Conservation (phyloP, 2,888 invertebrate genomes). For the Ormyrus labotus region DNA sequence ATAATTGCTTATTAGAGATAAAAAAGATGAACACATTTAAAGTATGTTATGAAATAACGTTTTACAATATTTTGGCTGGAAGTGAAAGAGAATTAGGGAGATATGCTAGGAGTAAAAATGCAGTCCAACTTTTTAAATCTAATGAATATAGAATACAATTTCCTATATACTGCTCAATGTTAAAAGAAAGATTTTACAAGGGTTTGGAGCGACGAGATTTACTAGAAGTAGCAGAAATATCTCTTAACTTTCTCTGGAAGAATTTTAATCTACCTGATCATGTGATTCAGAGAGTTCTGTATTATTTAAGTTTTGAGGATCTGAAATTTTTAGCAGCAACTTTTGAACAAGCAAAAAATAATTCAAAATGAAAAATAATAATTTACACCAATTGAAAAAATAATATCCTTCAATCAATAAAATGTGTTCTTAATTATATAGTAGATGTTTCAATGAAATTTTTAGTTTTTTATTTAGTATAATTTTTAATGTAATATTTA, state of each 20-base stretch:
- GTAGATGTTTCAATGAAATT: too few relatives aligned
- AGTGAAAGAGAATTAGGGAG: conserved; percentile 29
- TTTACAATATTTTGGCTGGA: conserved; percentile 41
- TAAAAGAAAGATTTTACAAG: conserved; percentile 36
- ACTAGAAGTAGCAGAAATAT: conserved; percentile 21
- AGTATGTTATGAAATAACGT: conserved; percentile 39
- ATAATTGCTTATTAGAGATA: conserved; percentile 36
- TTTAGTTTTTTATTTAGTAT: too few relatives aligned
- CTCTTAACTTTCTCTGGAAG: conserved; percentile 44
- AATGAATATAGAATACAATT: conserved; percentile 28
- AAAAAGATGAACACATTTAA: conserved; percentile 34
- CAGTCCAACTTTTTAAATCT: conserved; percentile 24
- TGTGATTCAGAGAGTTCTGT: conserved; percentile 36
- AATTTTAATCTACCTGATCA: conserved; percentile 45
- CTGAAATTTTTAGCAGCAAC: conserved; percentile 35
- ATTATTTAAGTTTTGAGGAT: conserved; percentile 38
- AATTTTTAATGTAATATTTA: too few relatives aligned
- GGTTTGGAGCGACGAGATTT: conserved; percentile 37
- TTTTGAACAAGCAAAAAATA: conserved; percentile 8
- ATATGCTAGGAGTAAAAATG: conserved; percentile 35
- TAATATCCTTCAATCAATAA: too few relatives aligned
- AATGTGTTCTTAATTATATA: too few relatives aligned
- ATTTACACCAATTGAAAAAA: too few relatives aligned
- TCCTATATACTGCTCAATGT: conserved; percentile 40
- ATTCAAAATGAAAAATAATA: conserved; percentile 15